Evolutionary conservation across 2,797 vertebrate species (phyloP).

Genomic region (Cephalopachus bancanus): DNA sequence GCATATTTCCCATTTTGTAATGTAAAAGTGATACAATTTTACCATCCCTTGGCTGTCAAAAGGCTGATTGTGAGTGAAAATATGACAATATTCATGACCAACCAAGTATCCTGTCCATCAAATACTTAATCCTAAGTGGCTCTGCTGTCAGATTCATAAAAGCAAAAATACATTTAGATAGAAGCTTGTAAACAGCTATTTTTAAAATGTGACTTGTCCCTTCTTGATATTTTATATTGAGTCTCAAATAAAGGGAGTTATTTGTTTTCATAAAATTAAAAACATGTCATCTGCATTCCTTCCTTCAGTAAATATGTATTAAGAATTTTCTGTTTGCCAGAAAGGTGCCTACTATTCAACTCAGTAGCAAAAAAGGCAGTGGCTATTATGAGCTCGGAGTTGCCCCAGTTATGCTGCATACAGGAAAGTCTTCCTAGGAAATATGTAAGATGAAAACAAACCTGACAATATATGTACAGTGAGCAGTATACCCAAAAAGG

Average conservation of each 20-base stretch:
- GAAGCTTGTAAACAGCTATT: neutral
- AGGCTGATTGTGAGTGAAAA: constrained; percentile 57
- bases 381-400: neutral
- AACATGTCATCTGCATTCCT: constrained; percentile 8
- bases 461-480: neutral
- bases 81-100: constrained; percentile 58
- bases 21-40: constrained; percentile 70
- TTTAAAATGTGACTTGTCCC: constrained; percentile 40
- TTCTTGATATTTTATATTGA: neutral
- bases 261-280: constrained; percentile 60
- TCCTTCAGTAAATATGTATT: constrained; percentile 18
- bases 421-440: constrained; percentile 38
- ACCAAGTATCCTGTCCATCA: constrained; percentile 74
- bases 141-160: constrained; percentile 43
- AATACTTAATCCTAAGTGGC: constrained; percentile 67
- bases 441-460: constrained; percentile 45
- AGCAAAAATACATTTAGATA: constrained; percentile 37
- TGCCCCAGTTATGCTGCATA: neutral
- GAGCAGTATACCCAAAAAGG: neutral
- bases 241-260: constrained; percentile 18
- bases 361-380: constrained; percentile 27
- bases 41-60: constrained; percentile 52
- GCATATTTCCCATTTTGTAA: constrained; percentile 61
- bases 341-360: neutral
- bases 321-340: constrained; percentile 36